A percentile compares a stretch with the other conserved stretches of the same genome.
These are phyloP conservation scores for Neotoma lepida DNA, from an alignment of 2,113 vertebrate species.

Conservation along the genomic window DNA sequence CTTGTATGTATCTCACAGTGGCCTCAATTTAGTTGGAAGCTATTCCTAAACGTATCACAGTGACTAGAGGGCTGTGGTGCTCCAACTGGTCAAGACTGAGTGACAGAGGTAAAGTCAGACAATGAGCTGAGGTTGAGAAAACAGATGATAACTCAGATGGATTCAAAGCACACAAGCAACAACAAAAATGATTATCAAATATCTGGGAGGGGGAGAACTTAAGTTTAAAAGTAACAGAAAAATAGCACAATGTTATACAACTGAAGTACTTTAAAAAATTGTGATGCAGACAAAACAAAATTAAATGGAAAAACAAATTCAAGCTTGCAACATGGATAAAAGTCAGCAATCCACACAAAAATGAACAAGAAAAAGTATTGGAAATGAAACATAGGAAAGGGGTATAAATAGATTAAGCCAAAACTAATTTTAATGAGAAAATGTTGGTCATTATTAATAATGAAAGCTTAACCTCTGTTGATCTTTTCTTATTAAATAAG, in stretches of 20 bases:
- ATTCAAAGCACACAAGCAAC: constrained; percentile 14
- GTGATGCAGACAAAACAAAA: constrained; percentile 18
- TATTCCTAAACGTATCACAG: neutral
- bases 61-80: neutral
- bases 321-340: neutral
- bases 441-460: constrained; percentile 28
- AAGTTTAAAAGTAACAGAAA: constrained; percentile 14
- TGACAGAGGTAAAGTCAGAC: neutral
- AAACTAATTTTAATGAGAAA: constrained; percentile 23
- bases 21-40: neutral
- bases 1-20: neutral
- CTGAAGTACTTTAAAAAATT: neutral
- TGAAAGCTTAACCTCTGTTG: neutral
- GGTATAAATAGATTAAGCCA: neutral
- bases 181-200: constrained; percentile 16
- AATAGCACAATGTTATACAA: constrained; percentile 30
- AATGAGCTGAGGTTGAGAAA: neutral
- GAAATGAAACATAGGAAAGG: neutral
- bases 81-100: neutral
- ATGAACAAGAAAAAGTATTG: constrained; percentile 23
- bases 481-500: neutral
- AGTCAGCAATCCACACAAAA: neutral
- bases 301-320: neutral
- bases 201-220: neutral
- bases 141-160: neutral